These are phyloP conservation scores for Fregetta grallaria DNA, from an alignment of 2,113 vertebrate genomes.

Conservation along the genomic window DNA sequence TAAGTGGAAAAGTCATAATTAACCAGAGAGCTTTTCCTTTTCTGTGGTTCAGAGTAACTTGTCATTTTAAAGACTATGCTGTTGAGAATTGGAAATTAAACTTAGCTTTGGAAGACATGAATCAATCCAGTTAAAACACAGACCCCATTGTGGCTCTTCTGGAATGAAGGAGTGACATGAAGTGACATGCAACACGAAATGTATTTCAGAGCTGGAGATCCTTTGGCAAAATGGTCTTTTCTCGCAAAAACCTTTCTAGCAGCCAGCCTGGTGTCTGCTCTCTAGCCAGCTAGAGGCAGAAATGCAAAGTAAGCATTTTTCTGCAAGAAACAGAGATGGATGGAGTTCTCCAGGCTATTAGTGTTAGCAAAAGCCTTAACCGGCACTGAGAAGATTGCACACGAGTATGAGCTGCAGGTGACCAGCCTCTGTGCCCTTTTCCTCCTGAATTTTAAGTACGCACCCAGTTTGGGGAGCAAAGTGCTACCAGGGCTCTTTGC, in stretches of 20 bases:
- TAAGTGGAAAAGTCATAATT: slow-evolving; percentile 55
- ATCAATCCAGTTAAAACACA: neutral
- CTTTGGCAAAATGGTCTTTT: neutral
- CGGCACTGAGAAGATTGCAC: neutral
- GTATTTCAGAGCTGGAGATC: neutral
- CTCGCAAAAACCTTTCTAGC: neutral
- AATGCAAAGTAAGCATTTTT: neutral
- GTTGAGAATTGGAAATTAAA: neutral
- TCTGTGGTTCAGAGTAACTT: neutral
- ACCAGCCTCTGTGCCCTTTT: neutral
- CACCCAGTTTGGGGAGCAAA: neutral
- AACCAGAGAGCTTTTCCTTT: neutral
- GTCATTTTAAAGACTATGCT: neutral
- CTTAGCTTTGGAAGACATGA: neutral
- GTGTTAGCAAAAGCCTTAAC: neutral
- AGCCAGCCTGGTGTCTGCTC: neutral
- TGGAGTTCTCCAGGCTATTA: neutral
- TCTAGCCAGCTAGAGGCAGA: neutral
- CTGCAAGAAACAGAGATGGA: neutral
- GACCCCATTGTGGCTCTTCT: neutral
- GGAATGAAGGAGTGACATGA: neutral
- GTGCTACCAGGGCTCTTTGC: neutral
- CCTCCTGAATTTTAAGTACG: neutral
- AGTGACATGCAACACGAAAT: neutral
- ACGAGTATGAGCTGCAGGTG: neutral